Base-by-base conservation (phyloP, 2,797 vertebrate genomes). In the Hyperoplus immaculatus region DNA sequence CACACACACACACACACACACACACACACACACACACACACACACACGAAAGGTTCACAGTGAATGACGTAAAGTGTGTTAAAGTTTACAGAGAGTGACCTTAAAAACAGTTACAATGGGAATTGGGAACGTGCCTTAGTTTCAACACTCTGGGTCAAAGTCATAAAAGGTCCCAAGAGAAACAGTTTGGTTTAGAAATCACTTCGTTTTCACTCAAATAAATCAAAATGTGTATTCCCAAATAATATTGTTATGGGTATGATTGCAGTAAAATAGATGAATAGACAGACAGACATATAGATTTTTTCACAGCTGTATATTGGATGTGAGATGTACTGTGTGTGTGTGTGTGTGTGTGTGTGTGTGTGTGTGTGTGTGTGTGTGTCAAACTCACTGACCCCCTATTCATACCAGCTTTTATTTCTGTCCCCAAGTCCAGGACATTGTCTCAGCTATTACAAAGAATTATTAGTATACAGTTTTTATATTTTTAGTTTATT, bases 361-460 rank as follows among this genome's bases (percentile, higher is more conserved):
- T 29, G 29, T 29, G 29, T 29, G 21, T 29, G 29, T 29, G 29
- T 29, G 29, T 29, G 29, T 29, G 29, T 29, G 29, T 29, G 29
- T 29, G 29, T 64, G 62, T 61, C 50, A 61, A 45, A 49, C 60
- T 74, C 14, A 18, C 21, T 55, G 74, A 47, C 6, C 46, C 13
- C 13, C 14, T 14, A 46, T 67, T 79, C 51, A 67, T 67, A 50
- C 58, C 29, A 58, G 64, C 53, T 73, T 65, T 29, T 68, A 54
- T 72, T 65, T 73, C 64, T 51, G 55, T 79, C 77, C 63, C 81
- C 16, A 10, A 50, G 70, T 13, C n/a, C 15, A 81, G 65, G 76
- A 84, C 72, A 50, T 21, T 18, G 70, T 88, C 77, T 80, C 68
- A 58, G 8, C 79, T 86, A 84, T 41, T 43, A 64, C 51, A 56